Evolutionary conservation across 2,797 vertebrate genomes (phyloP), one percentile per base, ranked within the genome.

Genomic region (Onychomys leucogaster): DNA sequence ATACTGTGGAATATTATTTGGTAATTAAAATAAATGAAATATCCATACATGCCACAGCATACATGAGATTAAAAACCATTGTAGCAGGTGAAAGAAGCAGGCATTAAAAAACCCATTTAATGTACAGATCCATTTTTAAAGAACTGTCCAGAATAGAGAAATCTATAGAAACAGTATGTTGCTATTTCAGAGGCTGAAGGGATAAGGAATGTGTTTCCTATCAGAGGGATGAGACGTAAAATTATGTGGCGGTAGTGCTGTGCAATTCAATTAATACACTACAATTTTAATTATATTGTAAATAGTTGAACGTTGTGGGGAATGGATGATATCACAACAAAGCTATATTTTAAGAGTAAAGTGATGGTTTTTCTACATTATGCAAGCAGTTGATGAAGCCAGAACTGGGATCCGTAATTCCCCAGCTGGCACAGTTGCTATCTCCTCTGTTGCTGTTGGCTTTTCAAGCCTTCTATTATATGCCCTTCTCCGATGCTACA

Each of bases 291-390:
- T 5, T 76, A 69, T 76, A 41, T 41, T 75, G 8, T 55, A 75
- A 94, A 55, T 76, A 16, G 17, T 37, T 90, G 34, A 73, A 67
- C 37, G 1, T 43, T 41, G 88, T 43, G 19, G 12, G 11, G 12
- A 59, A 7, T 71, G 37, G 82, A 80, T 89, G 32, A 59, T 25
- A 83, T 94, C 90, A 87, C 32, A 93, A 34, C n/a, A 73, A 94
- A 85, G 2, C 23, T 82, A 0, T 71, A 69, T 96, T 89, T 73
- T 37, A 94, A 77, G 37, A 37, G 43, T 75, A 63, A 75, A 43
- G 17, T 57, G 11, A 73, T 71, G 83, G 80, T 96, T 95, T 25
- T 81, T 90, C 65, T 94, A 92, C 94, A 84, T 87, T 81, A 37
- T 25, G 52, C 46, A 23, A 77, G 25, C n/a, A 90, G 11, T 29